Evolutionary conservation across 2,113 vertebrate genomes (phyloP).

Genomic region (Prionailurus viverrinus): DNA sequence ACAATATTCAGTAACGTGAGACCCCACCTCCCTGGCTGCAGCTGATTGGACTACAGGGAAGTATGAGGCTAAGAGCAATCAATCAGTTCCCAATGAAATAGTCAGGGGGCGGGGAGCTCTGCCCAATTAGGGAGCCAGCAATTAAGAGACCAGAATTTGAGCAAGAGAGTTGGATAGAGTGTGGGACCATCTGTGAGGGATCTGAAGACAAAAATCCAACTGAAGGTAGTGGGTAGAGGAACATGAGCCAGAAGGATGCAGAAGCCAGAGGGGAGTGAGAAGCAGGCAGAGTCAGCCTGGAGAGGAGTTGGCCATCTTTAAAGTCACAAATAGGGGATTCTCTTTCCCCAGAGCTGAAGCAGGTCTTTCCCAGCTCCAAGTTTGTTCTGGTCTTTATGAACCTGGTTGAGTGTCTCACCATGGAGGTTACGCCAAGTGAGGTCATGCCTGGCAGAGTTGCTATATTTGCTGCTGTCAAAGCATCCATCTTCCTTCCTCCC

Average conservation of each 20-base stretch:
- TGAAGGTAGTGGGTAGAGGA: not conserved
- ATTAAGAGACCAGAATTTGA: not conserved
- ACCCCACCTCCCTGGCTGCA: not conserved
- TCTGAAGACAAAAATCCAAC: not conserved
- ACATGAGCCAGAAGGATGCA: not conserved
- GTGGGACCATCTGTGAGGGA: not conserved
- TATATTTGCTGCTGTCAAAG: not conserved
- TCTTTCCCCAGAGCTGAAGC: not conserved
- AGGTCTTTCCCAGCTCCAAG: not conserved
- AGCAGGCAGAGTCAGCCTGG: no score
- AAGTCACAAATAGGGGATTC: not conserved
- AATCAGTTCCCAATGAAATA: slow-evolving; percentile 4
- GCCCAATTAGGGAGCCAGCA: not conserved
- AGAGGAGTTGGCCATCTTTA: not conserved
- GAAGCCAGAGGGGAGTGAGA: not conserved
- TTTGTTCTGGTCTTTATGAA: not conserved
- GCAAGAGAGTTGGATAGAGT: not conserved
- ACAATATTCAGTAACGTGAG: not conserved
- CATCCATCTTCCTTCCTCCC: no score
- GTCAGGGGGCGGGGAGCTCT: not conserved
- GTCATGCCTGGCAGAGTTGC: not conserved
- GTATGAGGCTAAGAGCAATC: not conserved
- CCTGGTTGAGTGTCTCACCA: not conserved
- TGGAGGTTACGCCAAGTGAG: not conserved
- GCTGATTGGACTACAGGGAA: not conserved